These are phyloP conservation scores for Acanthornis magna DNA, from an alignment of 2,797 vertebrate species.

Conservation along the genomic window DNA sequence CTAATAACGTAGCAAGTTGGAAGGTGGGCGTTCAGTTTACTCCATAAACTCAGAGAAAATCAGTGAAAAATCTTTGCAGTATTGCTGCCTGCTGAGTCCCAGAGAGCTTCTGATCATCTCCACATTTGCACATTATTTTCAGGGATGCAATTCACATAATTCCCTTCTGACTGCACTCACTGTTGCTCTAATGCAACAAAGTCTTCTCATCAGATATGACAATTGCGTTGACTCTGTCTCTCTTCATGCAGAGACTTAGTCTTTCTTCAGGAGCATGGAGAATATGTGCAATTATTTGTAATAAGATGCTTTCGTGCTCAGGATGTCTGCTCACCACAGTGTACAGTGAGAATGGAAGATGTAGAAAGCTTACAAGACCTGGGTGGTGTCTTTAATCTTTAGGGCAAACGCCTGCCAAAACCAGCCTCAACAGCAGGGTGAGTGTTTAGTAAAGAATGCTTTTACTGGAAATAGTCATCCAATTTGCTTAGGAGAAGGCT, in stretches of 20 bases:
- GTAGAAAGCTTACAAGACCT: background rate
- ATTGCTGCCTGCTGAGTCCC: background rate
- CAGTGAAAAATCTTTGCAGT: background rate
- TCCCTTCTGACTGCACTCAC: background rate
- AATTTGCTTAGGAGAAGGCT: background rate
- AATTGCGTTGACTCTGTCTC: background rate
- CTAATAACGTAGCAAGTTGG: background rate
- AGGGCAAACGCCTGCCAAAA: background rate
- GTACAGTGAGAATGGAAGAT: background rate
- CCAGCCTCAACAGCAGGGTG: background rate
- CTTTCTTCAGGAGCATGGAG: background rate
- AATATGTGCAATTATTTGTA: slow-evolving; percentile 7
- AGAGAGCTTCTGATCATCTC: background rate
- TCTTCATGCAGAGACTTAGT: background rate
- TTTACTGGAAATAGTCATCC: background rate
- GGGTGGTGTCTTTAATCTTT: background rate
- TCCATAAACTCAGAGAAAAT: background rate
- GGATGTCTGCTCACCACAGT: background rate
- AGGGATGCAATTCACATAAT: background rate
- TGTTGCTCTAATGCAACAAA: background rate
- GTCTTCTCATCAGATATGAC: background rate
- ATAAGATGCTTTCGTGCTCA: background rate
- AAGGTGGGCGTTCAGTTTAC: background rate
- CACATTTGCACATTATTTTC: background rate
- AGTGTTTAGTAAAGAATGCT: background rate